These are phyloP conservation scores for Lasioglossum villosulum DNA, from an alignment of 2,888 invertebrate species.

Conservation along the genomic window DNA sequence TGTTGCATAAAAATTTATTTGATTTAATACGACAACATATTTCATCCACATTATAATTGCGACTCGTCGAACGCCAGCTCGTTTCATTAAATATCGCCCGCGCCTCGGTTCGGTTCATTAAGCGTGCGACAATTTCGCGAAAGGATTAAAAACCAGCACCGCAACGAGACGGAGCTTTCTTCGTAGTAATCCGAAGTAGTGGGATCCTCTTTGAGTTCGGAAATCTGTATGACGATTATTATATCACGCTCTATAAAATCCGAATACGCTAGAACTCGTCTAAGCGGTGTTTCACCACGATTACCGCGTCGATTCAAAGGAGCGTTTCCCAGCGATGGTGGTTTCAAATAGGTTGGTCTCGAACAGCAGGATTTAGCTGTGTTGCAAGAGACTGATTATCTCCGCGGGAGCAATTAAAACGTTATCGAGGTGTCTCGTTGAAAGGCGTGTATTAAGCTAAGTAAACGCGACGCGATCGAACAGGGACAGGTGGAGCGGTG, in stretches of 20 bases:
- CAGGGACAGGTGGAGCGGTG: conserved; percentile 6
- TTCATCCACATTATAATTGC: too few relatives aligned
- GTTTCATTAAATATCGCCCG: neutral
- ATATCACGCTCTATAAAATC: neutral
- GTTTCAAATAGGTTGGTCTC: neutral
- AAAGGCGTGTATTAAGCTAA: conserved; percentile 27
- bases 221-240: neutral
- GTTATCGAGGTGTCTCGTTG: conserved; percentile 30
- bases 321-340: neutral
- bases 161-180: neutral
- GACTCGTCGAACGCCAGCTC: neutral
- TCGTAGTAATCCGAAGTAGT: neutral
- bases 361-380: conserved; percentile 16
- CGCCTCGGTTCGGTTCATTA: neutral
- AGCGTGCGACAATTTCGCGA: neutral
- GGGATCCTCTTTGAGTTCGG: neutral
- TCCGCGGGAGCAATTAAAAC: conserved; percentile 30
- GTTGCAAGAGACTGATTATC: conserved; percentile 15
- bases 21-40: too few relatives aligned
- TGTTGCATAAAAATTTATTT: neutral
- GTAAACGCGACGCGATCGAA: conserved; percentile 17
- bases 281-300: neutral
- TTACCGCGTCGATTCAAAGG: neutral
- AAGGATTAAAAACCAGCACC: neutral
- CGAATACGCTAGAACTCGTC: neutral